A percentile compares a stretch with the other conserved stretches of the same genome.
These are phyloP conservation scores for Ceratina australensis DNA, from an alignment of 1,140 invertebrate genomes.

Conservation along the genomic window DNA sequence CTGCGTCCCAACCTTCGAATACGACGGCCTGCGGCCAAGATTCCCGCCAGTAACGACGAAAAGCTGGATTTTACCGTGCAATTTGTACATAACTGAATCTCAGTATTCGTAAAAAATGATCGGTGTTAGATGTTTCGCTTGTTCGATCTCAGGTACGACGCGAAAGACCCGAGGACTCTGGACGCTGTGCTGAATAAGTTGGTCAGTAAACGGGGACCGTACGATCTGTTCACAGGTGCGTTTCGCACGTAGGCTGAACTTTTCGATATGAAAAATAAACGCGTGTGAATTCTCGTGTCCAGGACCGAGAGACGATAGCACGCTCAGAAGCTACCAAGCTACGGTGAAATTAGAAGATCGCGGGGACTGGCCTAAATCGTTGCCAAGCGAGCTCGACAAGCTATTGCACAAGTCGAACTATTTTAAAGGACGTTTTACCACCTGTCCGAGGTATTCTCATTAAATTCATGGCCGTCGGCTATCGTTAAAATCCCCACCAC, in stretches of 20 bases:
- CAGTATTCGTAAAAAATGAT: too few species aligned
- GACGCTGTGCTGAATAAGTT: conserved; percentile 39
- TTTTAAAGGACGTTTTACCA: conserved; percentile 56
- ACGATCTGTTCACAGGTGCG: conserved; percentile 62
- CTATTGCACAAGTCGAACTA: conserved; percentile 51
- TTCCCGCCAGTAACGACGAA: conserved; percentile 24
- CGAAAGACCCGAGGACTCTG: conserved; percentile 20
- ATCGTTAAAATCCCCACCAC: neutral
- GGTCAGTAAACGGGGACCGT: conserved; percentile 56
- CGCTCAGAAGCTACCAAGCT: conserved; percentile 39
- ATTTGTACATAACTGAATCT: conserved; percentile 24
- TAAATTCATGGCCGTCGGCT: conserved; percentile 14
- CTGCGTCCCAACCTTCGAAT: conserved; percentile 52
- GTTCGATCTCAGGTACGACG: conserved; percentile 44
- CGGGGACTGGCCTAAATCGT: conserved; percentile 44
- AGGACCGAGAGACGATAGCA: conserved; percentile 57
- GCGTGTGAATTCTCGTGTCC: neutral
- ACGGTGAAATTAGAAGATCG: neutral
- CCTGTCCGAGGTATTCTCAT: conserved; percentile 50
- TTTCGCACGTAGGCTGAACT: too few species aligned
- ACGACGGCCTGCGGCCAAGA: conserved; percentile 50
- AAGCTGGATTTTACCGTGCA: conserved; percentile 44
- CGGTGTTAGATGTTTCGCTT: neutral
- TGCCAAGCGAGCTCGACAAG: conserved; percentile 54
- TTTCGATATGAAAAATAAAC: neutral